Percentiles rank a stretch among this genome's conserved stretches.
Conservation (phyloP, 2,113 vertebrate species). For the Plotosus lineatus region DNA sequence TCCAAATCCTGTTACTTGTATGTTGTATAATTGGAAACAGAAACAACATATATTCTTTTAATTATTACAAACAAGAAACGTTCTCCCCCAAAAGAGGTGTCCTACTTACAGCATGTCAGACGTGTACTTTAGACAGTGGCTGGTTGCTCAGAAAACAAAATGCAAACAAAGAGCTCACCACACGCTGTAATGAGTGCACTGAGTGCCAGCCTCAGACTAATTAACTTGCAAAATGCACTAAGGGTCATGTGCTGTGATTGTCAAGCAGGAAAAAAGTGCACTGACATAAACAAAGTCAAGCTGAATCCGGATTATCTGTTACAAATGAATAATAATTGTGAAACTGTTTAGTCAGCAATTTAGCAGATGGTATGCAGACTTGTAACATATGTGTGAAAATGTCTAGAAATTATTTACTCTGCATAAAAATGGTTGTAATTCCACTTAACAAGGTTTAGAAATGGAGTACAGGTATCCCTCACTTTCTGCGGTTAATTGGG, state of each 20-base stretch:
- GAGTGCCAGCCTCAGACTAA: constrained; percentile 7
- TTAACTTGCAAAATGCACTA: background rate
- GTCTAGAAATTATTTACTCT: background rate
- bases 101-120: constrained; percentile 19
- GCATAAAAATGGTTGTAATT: background rate
- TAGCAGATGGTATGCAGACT: background rate
- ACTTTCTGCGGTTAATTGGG: too few relatives aligned
- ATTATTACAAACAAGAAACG: background rate
- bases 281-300: background rate
- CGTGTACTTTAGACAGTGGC: background rate
- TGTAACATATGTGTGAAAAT: background rate
- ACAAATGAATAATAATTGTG: background rate
- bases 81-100: background rate
- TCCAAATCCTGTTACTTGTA: background rate
- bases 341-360: background rate
- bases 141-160: background rate
- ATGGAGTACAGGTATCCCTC: too few relatives aligned
- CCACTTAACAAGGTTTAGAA: background rate
- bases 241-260: background rate
- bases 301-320: background rate
- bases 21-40: background rate
- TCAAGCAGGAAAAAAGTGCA: background rate
- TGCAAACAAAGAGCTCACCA: background rate
- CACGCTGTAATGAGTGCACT: background rate
- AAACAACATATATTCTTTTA: background rate